phyloP scores from a whole-genome alignment of 2,797 vertebrate genomes.

The Rhynchonycteris naso region DNA sequence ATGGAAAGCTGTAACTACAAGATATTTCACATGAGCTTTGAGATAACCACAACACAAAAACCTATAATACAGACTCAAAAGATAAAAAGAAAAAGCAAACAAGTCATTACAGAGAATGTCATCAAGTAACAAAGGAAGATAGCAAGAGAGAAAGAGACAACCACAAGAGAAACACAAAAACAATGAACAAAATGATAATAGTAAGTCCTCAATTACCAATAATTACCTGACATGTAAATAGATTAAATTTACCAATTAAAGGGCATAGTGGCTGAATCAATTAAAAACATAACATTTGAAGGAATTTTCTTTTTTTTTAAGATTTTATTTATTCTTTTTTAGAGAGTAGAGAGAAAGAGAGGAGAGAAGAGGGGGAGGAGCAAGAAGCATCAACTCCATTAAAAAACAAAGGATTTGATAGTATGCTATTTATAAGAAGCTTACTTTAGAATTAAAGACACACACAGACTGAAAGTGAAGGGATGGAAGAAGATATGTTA shows the following conservation, averaged over 20 bases:
- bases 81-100: neutral
- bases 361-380: no score
- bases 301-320: no score
- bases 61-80: neutral
- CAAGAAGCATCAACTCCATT: no score
- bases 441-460: no score
- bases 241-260: no score
- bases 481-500: neutral
- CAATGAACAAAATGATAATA: neutral
- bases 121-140: neutral
- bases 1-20: neutral
- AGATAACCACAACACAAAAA: neutral
- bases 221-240: neutral
- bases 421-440: no score
- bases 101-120: neutral
- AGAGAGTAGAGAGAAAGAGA: no score
- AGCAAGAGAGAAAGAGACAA: neutral
- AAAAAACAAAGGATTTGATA: no score
- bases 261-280: no score
- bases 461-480: no score
- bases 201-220: neutral
- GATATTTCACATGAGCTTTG: neutral
- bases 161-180: neutral
- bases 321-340: no score
- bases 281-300: no score